phyloP scores from a whole-genome alignment of 2,888 invertebrate genomes.

The Ophion ellenae region DNA sequence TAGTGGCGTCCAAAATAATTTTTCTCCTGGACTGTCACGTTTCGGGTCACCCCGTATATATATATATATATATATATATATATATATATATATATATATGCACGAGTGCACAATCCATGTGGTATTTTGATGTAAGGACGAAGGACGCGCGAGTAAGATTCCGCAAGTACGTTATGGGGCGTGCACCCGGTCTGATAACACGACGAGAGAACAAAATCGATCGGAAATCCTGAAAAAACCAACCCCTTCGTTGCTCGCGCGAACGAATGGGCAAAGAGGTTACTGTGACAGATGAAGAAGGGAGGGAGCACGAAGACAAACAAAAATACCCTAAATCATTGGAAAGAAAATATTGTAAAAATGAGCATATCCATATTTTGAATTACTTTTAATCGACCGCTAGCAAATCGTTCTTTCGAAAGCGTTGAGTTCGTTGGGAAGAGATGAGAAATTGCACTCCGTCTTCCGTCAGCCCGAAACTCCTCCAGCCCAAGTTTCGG shows the following conservation, averaged over 20 bases:
- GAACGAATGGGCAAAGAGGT: background rate
- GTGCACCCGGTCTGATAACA: conserved; percentile 22
- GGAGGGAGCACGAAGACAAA: background rate
- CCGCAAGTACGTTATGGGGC: conserved; percentile 52
- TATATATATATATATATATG: conserved; percentile 10
- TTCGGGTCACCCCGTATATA: background rate
- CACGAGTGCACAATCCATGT: background rate
- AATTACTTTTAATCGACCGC: background rate
- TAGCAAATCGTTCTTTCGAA: background rate
- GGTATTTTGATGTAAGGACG: conserved; percentile 12
- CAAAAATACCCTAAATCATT: background rate
- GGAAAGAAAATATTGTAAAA: background rate
- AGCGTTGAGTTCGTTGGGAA: background rate
- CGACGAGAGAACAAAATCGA: background rate
- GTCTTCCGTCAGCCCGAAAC: background rate
- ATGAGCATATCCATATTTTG: background rate
- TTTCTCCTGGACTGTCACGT: too few species aligned
- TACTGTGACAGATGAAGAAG: background rate
- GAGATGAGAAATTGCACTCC: background rate
- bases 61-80: conserved; percentile 6
- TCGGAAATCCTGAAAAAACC: background rate
- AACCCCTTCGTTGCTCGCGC: background rate
- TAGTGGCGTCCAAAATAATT: too few species aligned
- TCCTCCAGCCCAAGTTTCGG: background rate
- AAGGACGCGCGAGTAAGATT: conserved; percentile 49